These are phyloP conservation scores for Athripsodes cinereus DNA, from an alignment of 2,888 invertebrate species.

Conservation along the genomic window DNA sequence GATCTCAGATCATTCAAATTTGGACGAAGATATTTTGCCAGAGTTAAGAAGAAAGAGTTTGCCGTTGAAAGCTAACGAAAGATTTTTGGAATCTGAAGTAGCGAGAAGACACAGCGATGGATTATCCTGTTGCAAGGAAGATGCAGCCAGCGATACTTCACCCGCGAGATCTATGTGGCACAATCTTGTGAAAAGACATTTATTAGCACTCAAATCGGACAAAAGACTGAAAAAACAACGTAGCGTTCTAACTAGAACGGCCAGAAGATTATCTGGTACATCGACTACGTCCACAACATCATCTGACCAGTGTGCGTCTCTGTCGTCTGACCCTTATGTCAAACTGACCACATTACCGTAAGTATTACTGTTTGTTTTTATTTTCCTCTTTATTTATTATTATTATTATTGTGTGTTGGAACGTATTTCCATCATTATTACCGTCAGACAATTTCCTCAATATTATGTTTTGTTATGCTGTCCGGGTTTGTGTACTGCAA, in stretches of 20 bases:
- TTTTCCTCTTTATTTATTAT: neutral
- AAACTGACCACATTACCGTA: conserved; percentile 47
- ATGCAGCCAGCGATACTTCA: conserved; percentile 48
- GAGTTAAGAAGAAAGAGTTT: conserved; percentile 48
- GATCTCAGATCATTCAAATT: conserved; percentile 49
- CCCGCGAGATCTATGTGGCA: conserved; percentile 47
- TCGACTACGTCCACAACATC: conserved; percentile 36
- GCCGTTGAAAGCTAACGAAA: conserved; percentile 49
- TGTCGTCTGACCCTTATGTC: conserved; percentile 37
- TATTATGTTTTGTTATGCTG: too few relatives aligned
- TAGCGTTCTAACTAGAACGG: conserved; percentile 47
- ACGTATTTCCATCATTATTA: neutral
- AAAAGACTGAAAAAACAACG: conserved; percentile 47
- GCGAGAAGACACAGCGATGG: conserved; percentile 40
- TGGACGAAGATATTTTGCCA: conserved; percentile 41
- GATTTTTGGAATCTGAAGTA: conserved; percentile 38
- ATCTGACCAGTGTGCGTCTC: conserved; percentile 31
- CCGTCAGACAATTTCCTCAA: too few relatives aligned
- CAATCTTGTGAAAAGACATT: conserved; percentile 47
- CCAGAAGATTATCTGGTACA: conserved; percentile 42
- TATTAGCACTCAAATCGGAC: conserved; percentile 45
- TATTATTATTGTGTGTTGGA: neutral
- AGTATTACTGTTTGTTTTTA: conserved; percentile 33
- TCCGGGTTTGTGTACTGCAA: too few relatives aligned
- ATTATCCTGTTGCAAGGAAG: conserved; percentile 49